These are phyloP conservation scores for Melinaea marsaeus DNA, from an alignment of 2,888 invertebrate species.

Conservation along the genomic window DNA sequence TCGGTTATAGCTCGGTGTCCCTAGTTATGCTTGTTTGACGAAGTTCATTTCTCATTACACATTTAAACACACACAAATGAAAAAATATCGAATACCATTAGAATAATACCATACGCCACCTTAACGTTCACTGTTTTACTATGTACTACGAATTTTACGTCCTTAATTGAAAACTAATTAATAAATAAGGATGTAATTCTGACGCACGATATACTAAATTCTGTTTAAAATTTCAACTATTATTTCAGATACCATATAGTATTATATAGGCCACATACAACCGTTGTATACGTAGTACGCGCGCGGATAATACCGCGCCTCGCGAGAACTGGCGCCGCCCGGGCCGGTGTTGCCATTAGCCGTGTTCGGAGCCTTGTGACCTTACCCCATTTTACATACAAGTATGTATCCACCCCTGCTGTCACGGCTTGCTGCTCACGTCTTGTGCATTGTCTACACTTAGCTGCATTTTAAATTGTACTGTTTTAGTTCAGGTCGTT, in stretches of 20 bases:
- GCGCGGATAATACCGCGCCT: constrained; percentile 61
- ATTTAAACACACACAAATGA: too few species aligned
- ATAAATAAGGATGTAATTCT: too few species aligned
- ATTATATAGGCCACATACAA: neutral
- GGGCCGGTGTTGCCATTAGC: constrained; percentile 59
- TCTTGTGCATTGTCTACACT: constrained; percentile 39
- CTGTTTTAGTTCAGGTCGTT: constrained; percentile 3
- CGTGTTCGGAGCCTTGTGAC: constrained; percentile 23
- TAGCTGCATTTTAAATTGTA: constrained; percentile 18
- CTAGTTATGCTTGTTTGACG: constrained; percentile 17
- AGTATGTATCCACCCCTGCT: constrained; percentile 42
- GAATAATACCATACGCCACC: too few species aligned
- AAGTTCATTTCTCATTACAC: too few species aligned
- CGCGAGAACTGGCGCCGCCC: constrained; percentile 75
- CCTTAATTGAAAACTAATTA: too few species aligned
- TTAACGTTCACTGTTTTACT: too few species aligned
- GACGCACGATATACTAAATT: too few species aligned
- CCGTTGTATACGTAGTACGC: constrained; percentile 12
- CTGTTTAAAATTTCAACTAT: neutral
- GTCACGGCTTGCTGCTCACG: constrained; percentile 41
- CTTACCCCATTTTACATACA: constrained; percentile 38
- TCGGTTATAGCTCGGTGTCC: constrained; percentile 35
- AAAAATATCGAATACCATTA: too few species aligned
- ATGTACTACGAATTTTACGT: too few species aligned
- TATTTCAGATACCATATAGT: neutral